Evolutionary conservation across 1,140 invertebrate species (phyloP).

Genomic region (Venustaconcha ellipsiformis): DNA sequence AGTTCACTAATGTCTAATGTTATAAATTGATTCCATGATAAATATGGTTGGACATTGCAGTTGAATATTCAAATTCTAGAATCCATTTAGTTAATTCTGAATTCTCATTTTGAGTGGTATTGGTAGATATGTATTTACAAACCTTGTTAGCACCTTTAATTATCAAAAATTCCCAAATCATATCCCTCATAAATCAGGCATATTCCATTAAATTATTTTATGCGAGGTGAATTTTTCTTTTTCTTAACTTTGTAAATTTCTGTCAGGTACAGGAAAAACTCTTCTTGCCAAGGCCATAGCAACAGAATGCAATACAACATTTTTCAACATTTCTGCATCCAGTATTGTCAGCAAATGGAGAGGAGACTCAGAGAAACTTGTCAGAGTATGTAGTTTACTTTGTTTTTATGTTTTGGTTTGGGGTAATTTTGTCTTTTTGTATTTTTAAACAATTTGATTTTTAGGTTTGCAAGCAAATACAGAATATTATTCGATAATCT

Average conservation of each 20-base stretch:
- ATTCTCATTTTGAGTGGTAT: too few species aligned
- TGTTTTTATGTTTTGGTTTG: not conserved
- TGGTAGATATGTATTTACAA: too few species aligned
- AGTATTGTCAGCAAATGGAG: slow-evolving; percentile 93
- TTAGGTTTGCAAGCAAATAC: not conserved
- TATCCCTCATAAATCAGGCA: too few species aligned
- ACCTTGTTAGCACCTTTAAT: too few species aligned
- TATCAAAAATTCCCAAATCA: too few species aligned
- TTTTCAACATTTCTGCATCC: slow-evolving; percentile 92
- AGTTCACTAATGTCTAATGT: too few species aligned
- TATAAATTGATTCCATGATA: too few species aligned
- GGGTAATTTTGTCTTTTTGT: not conserved
- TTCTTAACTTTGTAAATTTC: slow-evolving; percentile 2
- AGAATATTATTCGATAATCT: too few species aligned
- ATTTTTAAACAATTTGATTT: not conserved
- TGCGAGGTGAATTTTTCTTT: not conserved
- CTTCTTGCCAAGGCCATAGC: slow-evolving; percentile 89
- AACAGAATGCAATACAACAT: slow-evolving; percentile 85
- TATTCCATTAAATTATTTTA: too few species aligned
- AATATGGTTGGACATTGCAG: too few species aligned
- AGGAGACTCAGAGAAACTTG: slow-evolving; percentile 93
- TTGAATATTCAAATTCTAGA: too few species aligned
- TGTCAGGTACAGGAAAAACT: slow-evolving; percentile 81
- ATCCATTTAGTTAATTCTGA: too few species aligned
- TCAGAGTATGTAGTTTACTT: slow-evolving; percentile 74